Evolutionary conservation across 2,797 vertebrate species (phyloP), one percentile per base, ranked within the genome.

Genomic region (Poecilia wingei): DNA sequence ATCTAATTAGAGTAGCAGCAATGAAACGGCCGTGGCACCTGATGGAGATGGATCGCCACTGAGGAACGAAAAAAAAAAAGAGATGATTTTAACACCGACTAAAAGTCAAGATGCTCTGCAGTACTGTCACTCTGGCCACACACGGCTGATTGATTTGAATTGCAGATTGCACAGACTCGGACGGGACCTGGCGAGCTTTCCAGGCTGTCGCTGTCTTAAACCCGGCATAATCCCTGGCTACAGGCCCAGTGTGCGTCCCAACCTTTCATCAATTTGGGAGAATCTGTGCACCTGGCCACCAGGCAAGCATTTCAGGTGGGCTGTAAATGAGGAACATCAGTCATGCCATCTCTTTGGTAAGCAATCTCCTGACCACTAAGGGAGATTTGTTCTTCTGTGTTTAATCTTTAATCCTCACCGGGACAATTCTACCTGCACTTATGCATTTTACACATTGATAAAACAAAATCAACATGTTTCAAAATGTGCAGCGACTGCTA

Each of bases 1-100:
- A 66, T 88, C 89, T 89, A 87, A 93, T 90, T 88, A 85, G 84
- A 92, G 87, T 80, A 72, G 86, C 77, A 77, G 84, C 68, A 59
- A 81, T 82, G 83, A 84, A 89, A 91, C 80, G 87, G 84, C 90
- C 84, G 84, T 78, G 79, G 82, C 85, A 91, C 87, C 92, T 94
- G 93, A 94, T 93, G 91, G 90, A 94, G 93, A 95, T 79, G 82
- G 90, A 95, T 94, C 84, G 80, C 86, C 84, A 74, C 84, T 85
- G 74, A 74, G 66, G 84, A 61, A 61, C 10, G 16, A 76, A 84
- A 81, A 90, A 84, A 82, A 90, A 83, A 82, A 89, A 84, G 75
- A 69, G 79, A 79, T 85, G 25, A 84, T 91, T 92, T 90, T 84
- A 88, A 75, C 86, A 81, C 72, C 36, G 88, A 79, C 82, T 86